Evolutionary conservation across 2,797 vertebrate species (phyloP).

Genomic region (Rhynchotus rufescens): DNA sequence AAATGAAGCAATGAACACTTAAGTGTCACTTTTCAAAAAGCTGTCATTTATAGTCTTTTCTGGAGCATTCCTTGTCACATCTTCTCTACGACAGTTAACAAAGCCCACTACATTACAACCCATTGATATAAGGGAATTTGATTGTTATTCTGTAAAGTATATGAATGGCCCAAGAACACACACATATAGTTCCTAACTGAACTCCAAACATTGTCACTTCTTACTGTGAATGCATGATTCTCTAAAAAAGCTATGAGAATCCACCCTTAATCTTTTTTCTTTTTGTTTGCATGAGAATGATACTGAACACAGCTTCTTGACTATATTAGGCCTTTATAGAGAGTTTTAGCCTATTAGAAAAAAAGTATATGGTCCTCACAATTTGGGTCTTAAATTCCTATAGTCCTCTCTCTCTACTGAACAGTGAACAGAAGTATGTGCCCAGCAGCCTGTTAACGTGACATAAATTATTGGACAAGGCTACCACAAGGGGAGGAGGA

Average conservation of each 20-base stretch:
- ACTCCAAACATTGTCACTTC: not conserved
- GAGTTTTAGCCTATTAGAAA: not conserved
- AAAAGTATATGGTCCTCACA: not conserved
- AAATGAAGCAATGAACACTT: not conserved
- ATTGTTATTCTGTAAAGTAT: not conserved
- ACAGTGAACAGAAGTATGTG: conserved; percentile 7
- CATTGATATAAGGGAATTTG: not conserved
- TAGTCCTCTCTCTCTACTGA: not conserved
- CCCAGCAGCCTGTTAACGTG: conserved; percentile 9
- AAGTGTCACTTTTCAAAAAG: not conserved
- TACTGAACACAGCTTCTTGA: not conserved
- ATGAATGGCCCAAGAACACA: not conserved
- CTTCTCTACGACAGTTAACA: not conserved
- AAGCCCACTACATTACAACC: not conserved
- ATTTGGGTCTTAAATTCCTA: not conserved
- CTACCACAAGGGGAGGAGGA: not conserved
- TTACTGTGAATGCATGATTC: not conserved
- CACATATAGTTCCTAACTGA: not conserved
- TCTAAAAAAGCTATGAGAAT: not conserved
- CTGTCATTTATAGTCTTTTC: not conserved
- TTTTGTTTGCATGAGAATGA: not conserved
- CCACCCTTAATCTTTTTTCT: not conserved
- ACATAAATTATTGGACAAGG: not conserved
- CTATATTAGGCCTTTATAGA: not conserved
- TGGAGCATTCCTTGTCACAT: not conserved